Evolutionary conservation across 2,888 invertebrate genomes (phyloP), one percentile per base, ranked within the genome.

Genomic region (Lepas anatifera): DNA sequence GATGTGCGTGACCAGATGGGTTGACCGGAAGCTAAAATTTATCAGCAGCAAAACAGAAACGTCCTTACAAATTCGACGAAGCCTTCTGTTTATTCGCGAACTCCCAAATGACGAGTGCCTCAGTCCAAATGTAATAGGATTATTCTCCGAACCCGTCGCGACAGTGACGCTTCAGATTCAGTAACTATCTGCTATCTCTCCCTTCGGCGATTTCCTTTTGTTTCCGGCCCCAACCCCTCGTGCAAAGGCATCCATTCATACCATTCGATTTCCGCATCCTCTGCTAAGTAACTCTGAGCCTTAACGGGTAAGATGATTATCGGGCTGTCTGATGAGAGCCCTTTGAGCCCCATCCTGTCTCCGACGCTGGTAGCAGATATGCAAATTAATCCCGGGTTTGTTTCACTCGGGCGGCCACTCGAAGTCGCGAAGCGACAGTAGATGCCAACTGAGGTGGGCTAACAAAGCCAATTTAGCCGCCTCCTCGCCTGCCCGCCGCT

Each of bases 181-280:
- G 58, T 35, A 35, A 58, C 58, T 58, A 58, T 58, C 58, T 58
- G 18, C 10, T 8, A 2, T 35, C 35, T 32, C 58, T 8, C 58
- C 58, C 58, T 58, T 58, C 58, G 58, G 58, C 58, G 22, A 58
- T 58, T 58, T 58, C 58, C 58, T 58, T 58, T 58, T 58, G 58
- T 58, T 58, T 58, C 58, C 58, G 58, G 35, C 16, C 8, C 22
- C 22, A 22, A 4, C 16, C 58, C 22, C 32, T 8, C 58, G 58
- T 35, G 32, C 22, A 22, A 35, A 25, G 35, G 58, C 58, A 10
- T 10, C 25, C 58, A 58, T 58, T 58, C 58, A 58, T 58, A 29
- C 58, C 18, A 22, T 58, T 58, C 58, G 58, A 58, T 58, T 58
- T 35, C 58, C n/a, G 35, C 58, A 32, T 58, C 58, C 32, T 13